Percentiles rank a stretch among this genome's conserved stretches.
Conservation (phyloP, 1,140 invertebrate genomes). For the Hestina assimilis region DNA sequence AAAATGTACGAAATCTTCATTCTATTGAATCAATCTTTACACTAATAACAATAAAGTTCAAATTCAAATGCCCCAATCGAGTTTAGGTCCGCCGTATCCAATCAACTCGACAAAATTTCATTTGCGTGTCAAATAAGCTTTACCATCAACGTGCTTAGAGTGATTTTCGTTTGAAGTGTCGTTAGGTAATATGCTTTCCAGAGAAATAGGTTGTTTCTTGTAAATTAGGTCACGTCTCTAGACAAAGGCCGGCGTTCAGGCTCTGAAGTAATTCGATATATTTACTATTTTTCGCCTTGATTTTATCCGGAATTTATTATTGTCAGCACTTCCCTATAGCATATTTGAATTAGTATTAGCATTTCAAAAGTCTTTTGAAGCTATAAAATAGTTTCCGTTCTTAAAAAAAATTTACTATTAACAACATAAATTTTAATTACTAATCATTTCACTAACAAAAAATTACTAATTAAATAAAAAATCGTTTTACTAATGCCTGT, state of each 20-base stretch:
- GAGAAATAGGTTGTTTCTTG: conserved; percentile 48
- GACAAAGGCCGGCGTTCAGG: conserved; percentile 39
- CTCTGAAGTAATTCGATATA: conserved; percentile 44
- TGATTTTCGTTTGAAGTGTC: conserved; percentile 27
- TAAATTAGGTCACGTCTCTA: conserved; percentile 55
- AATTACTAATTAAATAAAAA: no score
- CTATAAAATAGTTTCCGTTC: no score
- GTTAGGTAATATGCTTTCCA: conserved; percentile 27
- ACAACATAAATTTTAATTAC: no score
- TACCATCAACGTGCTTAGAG: conserved; percentile 30
- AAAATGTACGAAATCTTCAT: conserved; percentile 24
- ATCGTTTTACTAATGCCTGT: no score
- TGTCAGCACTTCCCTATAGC: conserved; percentile 2
- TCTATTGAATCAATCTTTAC: conserved; percentile 25
- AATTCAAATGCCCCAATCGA: conserved; percentile 31
- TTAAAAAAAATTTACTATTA: no score
- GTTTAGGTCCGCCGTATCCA: conserved; percentile 32
- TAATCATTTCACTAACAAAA: no score
- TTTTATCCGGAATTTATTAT: conserved; percentile 18
- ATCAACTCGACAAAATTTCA: conserved; percentile 34
- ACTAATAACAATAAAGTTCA: conserved; percentile 34
- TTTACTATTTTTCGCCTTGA: conserved; percentile 40
- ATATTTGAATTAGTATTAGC: no score
- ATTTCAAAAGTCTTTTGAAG: no score
- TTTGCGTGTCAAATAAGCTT: conserved; percentile 32